Base-by-base conservation (phyloP, 2,888 invertebrate genomes). In the Eupithecia subfuscata region DNA sequence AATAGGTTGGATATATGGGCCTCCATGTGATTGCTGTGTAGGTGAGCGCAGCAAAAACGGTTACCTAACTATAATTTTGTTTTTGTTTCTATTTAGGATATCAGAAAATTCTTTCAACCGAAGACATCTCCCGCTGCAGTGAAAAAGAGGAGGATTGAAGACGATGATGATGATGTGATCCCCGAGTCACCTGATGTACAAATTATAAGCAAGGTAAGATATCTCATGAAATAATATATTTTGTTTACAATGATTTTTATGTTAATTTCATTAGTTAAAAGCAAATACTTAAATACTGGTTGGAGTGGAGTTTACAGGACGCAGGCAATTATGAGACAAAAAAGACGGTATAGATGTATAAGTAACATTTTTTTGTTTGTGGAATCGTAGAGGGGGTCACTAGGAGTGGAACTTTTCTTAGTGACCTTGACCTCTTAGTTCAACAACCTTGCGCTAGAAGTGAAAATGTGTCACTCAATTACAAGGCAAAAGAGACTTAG, bases 161-260 rank as follows among this genome's bases (percentile, higher is more conserved):
- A 91, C 71, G 92, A 95, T 88, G 87, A 96, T 85, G 96, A 96
- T 82, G 96, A 96, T 83, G 90, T 96, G 76, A 94, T 96, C 80
- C 94, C 95, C 8, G 93, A 91, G 69, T 96, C 96, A 73, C 96
- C 96, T 2, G 94, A 95, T 81, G 95, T 96, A 68, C 95, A 95
- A 80, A 90, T 92, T 16, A 90, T 90, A 80, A 87, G 86, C 73
- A 95, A 92, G 89, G 93, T 93, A 82, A 73, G 70, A 48, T 71
- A 60, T 45, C 34, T 56, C 11, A n/a, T 56, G 52, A 22, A n/a
- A n/a, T n/a, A n/a, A n/a, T 9, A 48, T 48, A 9, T 48, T 48
- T 48, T 48, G 7, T 18, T 18, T 18, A 18, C 8, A 45, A 16
- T 16, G 7, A 16, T n/a, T 48, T n/a, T 48, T n/a, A n/a, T 18